phyloP scores from a whole-genome alignment of 2,113 vertebrate species.

The Megaceryle maxima region DNA sequence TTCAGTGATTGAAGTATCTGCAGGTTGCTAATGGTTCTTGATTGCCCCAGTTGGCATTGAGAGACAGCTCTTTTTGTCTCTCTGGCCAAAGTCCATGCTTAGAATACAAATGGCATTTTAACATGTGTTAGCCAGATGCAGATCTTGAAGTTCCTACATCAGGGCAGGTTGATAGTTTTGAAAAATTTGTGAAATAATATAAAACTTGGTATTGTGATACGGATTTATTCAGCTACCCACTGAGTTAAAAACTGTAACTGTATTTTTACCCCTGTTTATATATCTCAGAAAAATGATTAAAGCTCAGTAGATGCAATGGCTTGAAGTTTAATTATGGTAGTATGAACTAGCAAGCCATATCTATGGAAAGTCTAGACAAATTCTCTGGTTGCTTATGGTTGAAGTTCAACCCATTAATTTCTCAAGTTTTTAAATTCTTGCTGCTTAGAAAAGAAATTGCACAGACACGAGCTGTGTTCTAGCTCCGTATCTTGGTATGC shows the following conservation, averaged over 20 bases:
- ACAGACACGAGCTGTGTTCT: background rate
- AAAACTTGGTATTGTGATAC: background rate
- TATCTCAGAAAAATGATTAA: background rate
- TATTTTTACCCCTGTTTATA: background rate
- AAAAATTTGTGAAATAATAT: background rate
- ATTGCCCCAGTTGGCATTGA: slow-evolving; percentile 15
- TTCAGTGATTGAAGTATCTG: background rate
- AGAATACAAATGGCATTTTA: slow-evolving; percentile 25
- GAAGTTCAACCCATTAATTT: background rate
- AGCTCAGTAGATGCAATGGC: background rate
- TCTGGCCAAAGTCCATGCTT: background rate
- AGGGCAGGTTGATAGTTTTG: background rate
- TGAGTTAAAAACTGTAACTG: background rate
- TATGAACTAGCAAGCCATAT: background rate
- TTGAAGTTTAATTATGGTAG: background rate
- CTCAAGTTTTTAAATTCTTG: background rate
- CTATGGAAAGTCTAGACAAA: background rate
- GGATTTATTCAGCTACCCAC: background rate
- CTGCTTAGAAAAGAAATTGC: background rate
- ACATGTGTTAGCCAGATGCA: background rate
- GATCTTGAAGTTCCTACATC: background rate
- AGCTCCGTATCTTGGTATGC: background rate
- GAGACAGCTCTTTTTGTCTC: background rate
- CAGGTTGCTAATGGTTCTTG: slow-evolving; percentile 11
- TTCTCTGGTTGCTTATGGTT: background rate